A percentile compares a stretch with the other conserved stretches of the same genome.
Conservation (phyloP, 92 coral and sea anemone species). For the Micromussa lordhowensis region DNA sequence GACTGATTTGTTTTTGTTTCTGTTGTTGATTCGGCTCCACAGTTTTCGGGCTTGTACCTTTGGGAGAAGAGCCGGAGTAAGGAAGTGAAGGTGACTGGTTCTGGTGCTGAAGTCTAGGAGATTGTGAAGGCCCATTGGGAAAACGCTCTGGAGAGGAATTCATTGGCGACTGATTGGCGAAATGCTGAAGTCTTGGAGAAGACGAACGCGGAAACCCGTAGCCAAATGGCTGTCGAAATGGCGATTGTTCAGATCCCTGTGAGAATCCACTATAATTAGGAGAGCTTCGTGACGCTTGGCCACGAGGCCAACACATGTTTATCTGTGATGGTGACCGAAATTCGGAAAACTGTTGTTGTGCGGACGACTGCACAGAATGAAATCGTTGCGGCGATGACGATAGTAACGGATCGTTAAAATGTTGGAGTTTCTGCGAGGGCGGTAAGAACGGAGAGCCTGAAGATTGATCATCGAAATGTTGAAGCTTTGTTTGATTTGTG, state of each 20-base stretch:
- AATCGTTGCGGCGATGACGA: slow-evolving; percentile 88
- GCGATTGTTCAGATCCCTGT: slow-evolving; percentile 76
- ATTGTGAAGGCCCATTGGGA: slow-evolving; percentile 73
- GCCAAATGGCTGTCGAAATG: slow-evolving; percentile 81
- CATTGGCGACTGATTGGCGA: slow-evolving; percentile 72
- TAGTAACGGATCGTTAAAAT: slow-evolving; percentile 88
- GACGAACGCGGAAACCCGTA: slow-evolving; percentile 86
- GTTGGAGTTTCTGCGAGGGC: slow-evolving; percentile 94
- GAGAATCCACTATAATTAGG: slow-evolving; percentile 50
- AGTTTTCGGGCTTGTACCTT: slow-evolving; percentile 77
- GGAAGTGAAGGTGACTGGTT: slow-evolving; percentile 68
- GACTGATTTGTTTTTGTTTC: slow-evolving; percentile 74
- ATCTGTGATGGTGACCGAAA: slow-evolving; percentile 87
- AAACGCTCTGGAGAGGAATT: slow-evolving; percentile 67
- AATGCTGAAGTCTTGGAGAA: slow-evolving; percentile 92
- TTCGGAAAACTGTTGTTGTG: slow-evolving; percentile 83
- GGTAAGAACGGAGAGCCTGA: slow-evolving; percentile 72
- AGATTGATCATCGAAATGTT: slow-evolving; percentile 88
- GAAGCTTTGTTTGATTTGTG: slow-evolving; percentile 79
- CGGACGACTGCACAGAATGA: slow-evolving; percentile 75
- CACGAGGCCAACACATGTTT: slow-evolving; percentile 82
- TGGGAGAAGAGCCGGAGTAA: slow-evolving; percentile 82
- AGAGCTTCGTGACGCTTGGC: slow-evolving; percentile 70
- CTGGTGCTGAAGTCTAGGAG: slow-evolving; percentile 81
- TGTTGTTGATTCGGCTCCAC: slow-evolving; percentile 64